These are phyloP conservation scores for Plagiodera versicolora DNA, from an alignment of 2,888 invertebrate species.

Conservation along the genomic window DNA sequence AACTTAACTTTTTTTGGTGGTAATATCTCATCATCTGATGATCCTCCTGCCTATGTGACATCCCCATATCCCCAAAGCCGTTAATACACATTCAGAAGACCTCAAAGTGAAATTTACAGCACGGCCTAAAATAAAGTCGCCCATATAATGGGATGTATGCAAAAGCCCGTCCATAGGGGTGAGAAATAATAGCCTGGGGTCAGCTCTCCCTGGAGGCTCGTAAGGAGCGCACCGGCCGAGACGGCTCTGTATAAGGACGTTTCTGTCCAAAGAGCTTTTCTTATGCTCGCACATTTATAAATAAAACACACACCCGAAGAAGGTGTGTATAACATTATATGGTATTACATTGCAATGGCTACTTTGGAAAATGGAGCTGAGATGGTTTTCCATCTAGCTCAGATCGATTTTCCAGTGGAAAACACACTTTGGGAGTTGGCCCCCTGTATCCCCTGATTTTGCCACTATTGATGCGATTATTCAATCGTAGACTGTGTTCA, in stretches of 20 bases:
- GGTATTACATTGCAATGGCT: conserved; percentile 18
- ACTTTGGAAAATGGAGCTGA: conserved; percentile 14
- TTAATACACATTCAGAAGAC: background rate
- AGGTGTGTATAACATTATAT: conserved; percentile 17
- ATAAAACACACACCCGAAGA: conserved; percentile 41
- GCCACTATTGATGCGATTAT: no score
- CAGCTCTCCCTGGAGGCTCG: conserved; percentile 51
- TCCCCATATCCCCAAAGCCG: background rate
- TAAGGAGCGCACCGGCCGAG: conserved; percentile 51
- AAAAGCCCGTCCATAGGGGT: conserved; percentile 52
- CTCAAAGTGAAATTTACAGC: conserved; percentile 37
- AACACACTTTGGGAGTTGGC: no score
- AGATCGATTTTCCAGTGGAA: background rate
- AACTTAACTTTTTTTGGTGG: no score
- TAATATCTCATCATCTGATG: background rate
- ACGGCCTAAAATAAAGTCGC: conserved; percentile 29
- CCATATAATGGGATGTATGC: conserved; percentile 53
- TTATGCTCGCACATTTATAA: conserved; percentile 48
- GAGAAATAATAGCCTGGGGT: conserved; percentile 56
- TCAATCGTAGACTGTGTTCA: no score
- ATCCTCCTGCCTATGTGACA: conserved; percentile 1
- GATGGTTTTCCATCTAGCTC: background rate
- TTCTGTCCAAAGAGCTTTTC: conserved; percentile 45
- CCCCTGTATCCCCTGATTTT: no score
- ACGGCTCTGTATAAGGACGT: conserved; percentile 46